Conservation (phyloP, 2,113 vertebrate species). For the Abramis brama region DNA sequence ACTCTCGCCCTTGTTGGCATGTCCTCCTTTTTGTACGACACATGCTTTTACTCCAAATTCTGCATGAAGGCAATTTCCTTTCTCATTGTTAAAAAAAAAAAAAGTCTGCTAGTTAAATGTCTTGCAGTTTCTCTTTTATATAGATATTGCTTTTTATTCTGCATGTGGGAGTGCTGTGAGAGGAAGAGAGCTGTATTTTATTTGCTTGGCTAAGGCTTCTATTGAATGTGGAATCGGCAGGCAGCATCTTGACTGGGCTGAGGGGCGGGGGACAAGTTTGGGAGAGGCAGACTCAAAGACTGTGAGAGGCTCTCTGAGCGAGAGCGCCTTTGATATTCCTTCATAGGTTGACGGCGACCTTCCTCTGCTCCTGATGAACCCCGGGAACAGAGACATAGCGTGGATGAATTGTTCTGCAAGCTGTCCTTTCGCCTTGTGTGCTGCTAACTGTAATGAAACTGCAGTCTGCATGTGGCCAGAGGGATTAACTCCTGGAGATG, state of each 20-base stretch:
- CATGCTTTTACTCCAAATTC: constrained; percentile 28
- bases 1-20: constrained; percentile 22
- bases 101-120: constrained; percentile 32
- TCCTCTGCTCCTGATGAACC: constrained; percentile 72
- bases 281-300: constrained; percentile 60
- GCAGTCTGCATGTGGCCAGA: constrained; percentile 63
- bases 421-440: constrained; percentile 67
- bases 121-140: constrained; percentile 26
- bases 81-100: constrained; percentile 31
- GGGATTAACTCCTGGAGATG: constrained; percentile 65
- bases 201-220: constrained; percentile 57
- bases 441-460: constrained; percentile 71
- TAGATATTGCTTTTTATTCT: constrained; percentile 28
- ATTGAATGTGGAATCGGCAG: constrained; percentile 63
- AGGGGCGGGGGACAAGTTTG: constrained; percentile 61
- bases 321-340: constrained; percentile 72
- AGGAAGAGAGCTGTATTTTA: constrained; percentile 56
- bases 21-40: constrained; percentile 33
- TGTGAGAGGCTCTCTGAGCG: constrained; percentile 29
- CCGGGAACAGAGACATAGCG: constrained; percentile 63
- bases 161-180: constrained; percentile 31
- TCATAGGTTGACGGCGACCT: constrained; percentile 72
- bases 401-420: constrained; percentile 68
- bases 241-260: constrained; percentile 65
- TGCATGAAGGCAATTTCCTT: constrained; percentile 31